A percentile compares a stretch with the other conserved stretches of the same genome.
Evolutionary conservation across 2,113 vertebrate genomes (phyloP).

Genomic region (Zosterops japonicus): DNA sequence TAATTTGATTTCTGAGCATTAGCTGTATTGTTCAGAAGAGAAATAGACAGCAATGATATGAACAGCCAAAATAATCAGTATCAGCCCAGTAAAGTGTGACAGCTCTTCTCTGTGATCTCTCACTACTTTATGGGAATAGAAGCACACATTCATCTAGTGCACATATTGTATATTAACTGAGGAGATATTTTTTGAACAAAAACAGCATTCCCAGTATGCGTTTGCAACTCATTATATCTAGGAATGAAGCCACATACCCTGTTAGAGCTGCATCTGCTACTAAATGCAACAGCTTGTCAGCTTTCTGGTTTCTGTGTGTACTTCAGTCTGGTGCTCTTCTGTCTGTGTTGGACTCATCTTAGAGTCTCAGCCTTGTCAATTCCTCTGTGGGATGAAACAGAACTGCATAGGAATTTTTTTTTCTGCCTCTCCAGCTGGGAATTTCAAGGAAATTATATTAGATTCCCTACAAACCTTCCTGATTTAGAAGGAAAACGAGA

Average conservation of each 20-base stretch:
- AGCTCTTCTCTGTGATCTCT: conserved; percentile 31
- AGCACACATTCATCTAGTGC: conserved; percentile 3
- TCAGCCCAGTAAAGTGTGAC: conserved; percentile 21
- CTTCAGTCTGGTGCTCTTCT: conserved; percentile 34
- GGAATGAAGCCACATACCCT: conserved; percentile 34
- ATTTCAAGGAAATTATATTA: background rate
- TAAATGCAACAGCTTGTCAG: conserved; percentile 54
- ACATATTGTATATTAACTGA: conserved; percentile 52
- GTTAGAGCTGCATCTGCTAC: conserved; percentile 53
- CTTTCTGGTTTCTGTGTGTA: conserved; percentile 24
- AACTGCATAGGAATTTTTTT: background rate
- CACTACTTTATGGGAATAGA: conserved; percentile 30
- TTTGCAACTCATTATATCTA: conserved; percentile 49
- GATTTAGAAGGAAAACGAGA: background rate
- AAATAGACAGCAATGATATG: background rate
- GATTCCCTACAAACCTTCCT: background rate
- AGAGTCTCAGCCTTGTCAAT: background rate
- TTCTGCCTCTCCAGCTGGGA: background rate
- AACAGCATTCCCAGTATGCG: background rate
- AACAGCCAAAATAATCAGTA: conserved; percentile 43
- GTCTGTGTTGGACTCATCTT: background rate
- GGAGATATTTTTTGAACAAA: conserved; percentile 43
- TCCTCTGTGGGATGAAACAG: background rate
- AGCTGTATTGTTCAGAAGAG: background rate
- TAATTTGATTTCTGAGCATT: background rate